A percentile compares a stretch with the other conserved stretches of the same genome.
Conservation (phyloP, 1,140 invertebrate species). For the Venturia canescens region DNA sequence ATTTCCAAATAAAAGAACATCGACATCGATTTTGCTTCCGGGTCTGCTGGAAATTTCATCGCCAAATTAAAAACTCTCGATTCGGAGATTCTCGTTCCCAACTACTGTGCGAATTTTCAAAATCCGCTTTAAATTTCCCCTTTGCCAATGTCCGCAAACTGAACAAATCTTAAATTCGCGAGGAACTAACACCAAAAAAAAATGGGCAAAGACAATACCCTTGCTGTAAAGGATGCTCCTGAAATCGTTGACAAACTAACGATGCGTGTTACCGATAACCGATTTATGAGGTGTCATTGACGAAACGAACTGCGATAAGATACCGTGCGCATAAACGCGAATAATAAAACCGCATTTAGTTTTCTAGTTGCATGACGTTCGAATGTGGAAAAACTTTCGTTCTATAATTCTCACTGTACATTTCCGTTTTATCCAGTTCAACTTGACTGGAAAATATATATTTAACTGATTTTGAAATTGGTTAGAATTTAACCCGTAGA, state of each 20-base stretch:
- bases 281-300: constrained; percentile 59
- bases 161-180: neutral
- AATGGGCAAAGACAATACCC: constrained; percentile 40
- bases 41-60: too few species aligned
- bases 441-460: too few species aligned
- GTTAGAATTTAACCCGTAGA: too few species aligned
- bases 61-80: too few species aligned
- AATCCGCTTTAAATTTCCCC: neutral
- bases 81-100: too few species aligned
- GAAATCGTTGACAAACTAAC: constrained; percentile 59
- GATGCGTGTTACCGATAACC: constrained; percentile 57
- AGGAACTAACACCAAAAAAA: too few species aligned
- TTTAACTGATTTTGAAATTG: too few species aligned
- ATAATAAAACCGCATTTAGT: constrained; percentile 42
- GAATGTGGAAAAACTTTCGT: neutral
- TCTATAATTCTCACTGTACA: too few species aligned
- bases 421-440: too few species aligned
- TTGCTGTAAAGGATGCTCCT: constrained; percentile 57
- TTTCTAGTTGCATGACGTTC: neutral
- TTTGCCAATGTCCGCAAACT: neutral
- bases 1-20: too few species aligned
- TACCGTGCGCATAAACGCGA: constrained; percentile 51
- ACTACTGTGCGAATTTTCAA: too few species aligned
- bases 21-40: too few species aligned
- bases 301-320: constrained; percentile 55